Percentiles rank a stretch among this genome's conserved stretches.
Conservation (phyloP, 2,113 vertebrate species). For the Garra rufa region DNA sequence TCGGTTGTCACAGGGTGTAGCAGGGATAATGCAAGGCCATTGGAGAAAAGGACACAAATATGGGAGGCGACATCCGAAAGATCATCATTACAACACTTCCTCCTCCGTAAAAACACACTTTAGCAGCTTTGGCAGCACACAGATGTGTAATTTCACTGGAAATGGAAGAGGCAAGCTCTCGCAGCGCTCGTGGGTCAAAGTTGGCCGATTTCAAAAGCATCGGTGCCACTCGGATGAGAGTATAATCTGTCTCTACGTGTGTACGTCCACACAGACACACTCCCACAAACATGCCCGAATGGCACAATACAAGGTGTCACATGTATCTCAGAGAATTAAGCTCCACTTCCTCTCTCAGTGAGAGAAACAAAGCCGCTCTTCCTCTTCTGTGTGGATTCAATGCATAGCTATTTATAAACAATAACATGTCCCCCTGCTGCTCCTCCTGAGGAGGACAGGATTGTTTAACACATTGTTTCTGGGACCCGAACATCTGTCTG, state of each 20-base stretch:
- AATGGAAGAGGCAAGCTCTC: slow-evolving; percentile 49
- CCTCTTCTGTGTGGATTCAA: slow-evolving; percentile 64
- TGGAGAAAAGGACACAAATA: slow-evolving; percentile 43
- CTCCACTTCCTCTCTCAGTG: slow-evolving; percentile 75
- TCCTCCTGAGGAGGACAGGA: slow-evolving; percentile 57
- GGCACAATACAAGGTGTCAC: slow-evolving; percentile 76
- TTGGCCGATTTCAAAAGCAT: slow-evolving; percentile 38
- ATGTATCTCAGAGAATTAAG: slow-evolving; percentile 75
- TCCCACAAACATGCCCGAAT: slow-evolving; percentile 52
- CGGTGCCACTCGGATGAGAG: neutral
- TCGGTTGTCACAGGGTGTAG: slow-evolving; percentile 8
- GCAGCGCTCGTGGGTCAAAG: slow-evolving; percentile 26
- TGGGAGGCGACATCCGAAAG: slow-evolving; percentile 36
- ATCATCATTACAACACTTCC: slow-evolving; percentile 32
- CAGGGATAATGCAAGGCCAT: slow-evolving; percentile 41
- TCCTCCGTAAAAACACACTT: slow-evolving; percentile 14
- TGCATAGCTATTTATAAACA: slow-evolving; percentile 67
- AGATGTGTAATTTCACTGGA: slow-evolving; percentile 44
- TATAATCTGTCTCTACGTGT: slow-evolving; percentile 6
- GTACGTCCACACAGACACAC: slow-evolving; percentile 31
- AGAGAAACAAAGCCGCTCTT: slow-evolving; percentile 75
- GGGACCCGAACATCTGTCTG: slow-evolving; percentile 63
- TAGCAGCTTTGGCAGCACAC: neutral
- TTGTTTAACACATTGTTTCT: slow-evolving; percentile 66
- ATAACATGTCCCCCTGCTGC: slow-evolving; percentile 70